Base-by-base conservation (phyloP, 2,797 vertebrate genomes). In the Lindbergichthys nudifrons region DNA sequence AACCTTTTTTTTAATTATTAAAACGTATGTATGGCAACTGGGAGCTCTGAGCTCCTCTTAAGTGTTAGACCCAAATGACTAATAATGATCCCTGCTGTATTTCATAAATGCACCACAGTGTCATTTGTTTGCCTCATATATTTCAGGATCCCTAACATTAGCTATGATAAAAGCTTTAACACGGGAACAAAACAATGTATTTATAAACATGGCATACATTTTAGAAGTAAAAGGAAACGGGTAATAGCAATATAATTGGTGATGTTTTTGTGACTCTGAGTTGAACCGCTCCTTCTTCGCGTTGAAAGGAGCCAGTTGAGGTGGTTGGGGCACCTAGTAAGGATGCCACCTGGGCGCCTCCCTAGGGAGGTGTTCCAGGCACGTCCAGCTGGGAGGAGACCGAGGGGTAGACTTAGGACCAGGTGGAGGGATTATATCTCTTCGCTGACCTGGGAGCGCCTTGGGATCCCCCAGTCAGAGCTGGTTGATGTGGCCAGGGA, bases 41-140 rank as follows among this genome's bases (percentile, higher is more conserved):
- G 52, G 41, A 58, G 30, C 13, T 50, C 2, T 15, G 8, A 9
- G 47, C 13, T 52, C 18, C 45, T 61, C 48, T 43, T 3, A 26
- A 46, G 65, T n/a, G 26, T 76, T 64, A 47, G 74, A 78, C 61
- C 65, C 60, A 51, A 69, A 65, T 63, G 30, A 14, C 32, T 65
- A 18, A 67, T 65, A 18, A 67, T 70, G 30, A 32, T 52, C 21
- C 30, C 19, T 15, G 69, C 19, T 59, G 61, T 18, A 1, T 57
- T 57, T 4, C 10, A 64, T 12, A 2, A 45, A 65, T 10, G 19
- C 41, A 4, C 42, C 47, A 3, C 12, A 32, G 19, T 6, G 32
- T 62, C 42, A 15, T 30, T 16, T 8, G 7, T 48, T 8, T 50
- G 41, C 10, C 32, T 50, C 46, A 19, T 64, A 23, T 23, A 26